phyloP scores from a whole-genome alignment of 2,888 invertebrate species.

The Phortica magna region DNA sequence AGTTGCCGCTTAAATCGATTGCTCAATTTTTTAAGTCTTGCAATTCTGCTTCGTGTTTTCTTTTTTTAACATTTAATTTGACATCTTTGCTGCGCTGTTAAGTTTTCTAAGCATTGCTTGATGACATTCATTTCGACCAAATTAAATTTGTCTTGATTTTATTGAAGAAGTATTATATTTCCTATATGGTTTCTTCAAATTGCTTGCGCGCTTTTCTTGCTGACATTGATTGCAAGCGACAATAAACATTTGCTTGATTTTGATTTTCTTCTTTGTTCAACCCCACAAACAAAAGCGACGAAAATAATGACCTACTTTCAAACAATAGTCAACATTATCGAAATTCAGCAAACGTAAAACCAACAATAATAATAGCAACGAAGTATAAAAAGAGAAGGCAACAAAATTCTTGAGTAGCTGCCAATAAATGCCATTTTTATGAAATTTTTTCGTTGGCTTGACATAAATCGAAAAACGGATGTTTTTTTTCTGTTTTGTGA shows the following conservation, averaged over 20 bases:
- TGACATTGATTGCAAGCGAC: too few species aligned
- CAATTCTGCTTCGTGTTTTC: background rate
- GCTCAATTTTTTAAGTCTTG: slow-evolving; percentile 38
- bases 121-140: background rate
- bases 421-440: slow-evolving; percentile 13
- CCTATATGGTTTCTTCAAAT: background rate
- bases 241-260: too few species aligned
- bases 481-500: background rate
- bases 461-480: background rate
- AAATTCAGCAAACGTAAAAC: too few species aligned
- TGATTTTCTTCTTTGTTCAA: too few species aligned
- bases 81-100: background rate
- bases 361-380: background rate
- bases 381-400: background rate
- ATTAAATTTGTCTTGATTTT: background rate
- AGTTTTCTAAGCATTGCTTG: background rate
- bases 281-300: too few species aligned
- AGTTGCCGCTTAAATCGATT: slow-evolving; percentile 34
- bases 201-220: background rate
- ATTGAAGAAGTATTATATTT: background rate
- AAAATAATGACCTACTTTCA: slow-evolving; percentile 3
- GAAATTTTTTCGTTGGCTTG: background rate
- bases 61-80: background rate
- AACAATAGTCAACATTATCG: background rate
- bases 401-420: background rate